phyloP scores from a whole-genome alignment of 2,888 invertebrate species.

The Ectemnius cavifrons region DNA sequence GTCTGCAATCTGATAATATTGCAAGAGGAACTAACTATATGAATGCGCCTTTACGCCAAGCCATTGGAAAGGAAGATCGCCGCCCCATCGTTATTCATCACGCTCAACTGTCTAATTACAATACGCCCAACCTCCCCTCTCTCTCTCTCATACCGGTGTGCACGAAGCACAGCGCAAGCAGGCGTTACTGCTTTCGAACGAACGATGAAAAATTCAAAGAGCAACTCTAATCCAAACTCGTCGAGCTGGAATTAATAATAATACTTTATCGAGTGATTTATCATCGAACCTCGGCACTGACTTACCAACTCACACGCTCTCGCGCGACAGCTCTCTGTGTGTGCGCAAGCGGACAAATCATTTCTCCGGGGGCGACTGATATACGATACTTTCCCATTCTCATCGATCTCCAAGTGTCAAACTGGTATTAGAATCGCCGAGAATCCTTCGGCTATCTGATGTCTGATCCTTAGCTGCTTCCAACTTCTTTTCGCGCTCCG shows the following conservation, averaged over 20 bases:
- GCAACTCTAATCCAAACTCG: conserved; percentile 36
- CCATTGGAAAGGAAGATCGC: neutral
- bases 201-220: conserved; percentile 47
- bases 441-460: conserved; percentile 36
- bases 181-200: conserved; percentile 37
- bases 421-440: conserved; percentile 57
- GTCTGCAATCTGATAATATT: conserved; percentile 30
- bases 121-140: conserved; percentile 26
- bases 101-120: conserved; percentile 56
- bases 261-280: conserved; percentile 24
- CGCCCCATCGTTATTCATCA: conserved; percentile 59
- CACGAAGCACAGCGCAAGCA: conserved; percentile 7
- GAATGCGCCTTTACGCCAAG: too few relatives aligned
- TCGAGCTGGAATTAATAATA: conserved; percentile 7
- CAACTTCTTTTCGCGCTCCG: neutral
- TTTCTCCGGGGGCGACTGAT: conserved; percentile 41
- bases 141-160: too few relatives aligned
- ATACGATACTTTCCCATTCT: conserved; percentile 60
- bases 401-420: conserved; percentile 62
- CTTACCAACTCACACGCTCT: conserved; percentile 34
- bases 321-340: neutral
- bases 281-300: conserved; percentile 31
- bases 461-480: conserved; percentile 39
- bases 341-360: conserved; percentile 44
- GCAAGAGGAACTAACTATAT: conserved; percentile 12